Percentiles rank a stretch among this genome's conserved stretches.
Conservation (phyloP, 1,140 invertebrate genomes). For the Oryzaephilus surinamensis region DNA sequence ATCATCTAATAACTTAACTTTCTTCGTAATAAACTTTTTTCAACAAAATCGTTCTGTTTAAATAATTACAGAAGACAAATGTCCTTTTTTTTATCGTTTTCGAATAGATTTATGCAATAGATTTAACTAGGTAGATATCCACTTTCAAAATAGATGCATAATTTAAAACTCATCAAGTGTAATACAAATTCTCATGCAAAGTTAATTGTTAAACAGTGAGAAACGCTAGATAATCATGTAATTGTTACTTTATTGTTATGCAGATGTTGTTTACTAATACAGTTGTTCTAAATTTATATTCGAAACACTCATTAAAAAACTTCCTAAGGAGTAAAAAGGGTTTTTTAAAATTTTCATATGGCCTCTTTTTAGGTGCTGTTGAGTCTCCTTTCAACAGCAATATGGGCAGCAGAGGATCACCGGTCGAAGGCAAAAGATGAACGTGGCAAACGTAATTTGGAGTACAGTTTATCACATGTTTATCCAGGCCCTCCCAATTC, state of each 20-base stretch:
- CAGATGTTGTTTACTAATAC: not conserved
- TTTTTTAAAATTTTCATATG: not conserved
- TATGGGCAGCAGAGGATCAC: conserved; percentile 29
- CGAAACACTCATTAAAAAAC: not conserved
- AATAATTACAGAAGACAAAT: too few relatives aligned
- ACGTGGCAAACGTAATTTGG: conserved; percentile 43
- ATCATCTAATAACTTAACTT: too few relatives aligned
- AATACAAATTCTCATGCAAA: too few relatives aligned
- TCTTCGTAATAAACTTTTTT: too few relatives aligned
- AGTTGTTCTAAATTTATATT: not conserved
- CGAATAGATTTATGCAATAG: too few relatives aligned
- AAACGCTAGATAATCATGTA: not conserved
- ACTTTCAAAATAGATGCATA: too few relatives aligned
- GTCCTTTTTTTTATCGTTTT: too few relatives aligned
- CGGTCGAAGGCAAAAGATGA: conserved; percentile 40
- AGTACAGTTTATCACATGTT: conserved; percentile 40
- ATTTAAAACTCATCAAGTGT: too few relatives aligned
- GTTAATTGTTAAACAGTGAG: not conserved
- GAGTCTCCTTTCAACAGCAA: conserved; percentile 20
- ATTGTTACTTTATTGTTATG: conserved; percentile 1
- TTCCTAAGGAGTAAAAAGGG: conserved; percentile 2
- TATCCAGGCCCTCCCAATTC: conserved; percentile 40
- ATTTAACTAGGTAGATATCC: too few relatives aligned
- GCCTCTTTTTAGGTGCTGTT: conserved; percentile 24
- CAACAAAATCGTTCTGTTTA: too few relatives aligned